Percentiles rank a stretch among this genome's conserved stretches.
Conservation (phyloP, 2,888 invertebrate genomes). For the Nomada hirtipes region DNA sequence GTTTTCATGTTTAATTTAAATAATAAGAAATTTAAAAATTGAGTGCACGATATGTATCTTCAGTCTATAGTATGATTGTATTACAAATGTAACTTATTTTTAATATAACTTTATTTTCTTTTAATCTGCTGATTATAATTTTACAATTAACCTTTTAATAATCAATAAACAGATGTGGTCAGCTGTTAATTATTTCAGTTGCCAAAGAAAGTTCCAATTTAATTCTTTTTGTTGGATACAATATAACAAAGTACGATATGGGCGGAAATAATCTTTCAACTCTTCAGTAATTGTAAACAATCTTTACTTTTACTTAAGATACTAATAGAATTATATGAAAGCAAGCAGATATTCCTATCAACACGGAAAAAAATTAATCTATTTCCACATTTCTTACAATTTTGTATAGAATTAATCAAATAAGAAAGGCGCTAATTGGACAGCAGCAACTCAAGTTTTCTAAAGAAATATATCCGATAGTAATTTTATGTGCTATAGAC, state of each 20-base stretch:
- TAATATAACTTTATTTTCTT: slow-evolving; percentile 1
- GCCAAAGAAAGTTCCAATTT: slow-evolving; percentile 37
- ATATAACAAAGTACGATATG: slow-evolving; percentile 41
- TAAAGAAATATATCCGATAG: not conserved
- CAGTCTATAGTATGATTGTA: slow-evolving; percentile 18
- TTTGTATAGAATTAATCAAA: not conserved
- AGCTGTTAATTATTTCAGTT: slow-evolving; percentile 25
- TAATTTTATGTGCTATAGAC: slow-evolving; percentile 3
- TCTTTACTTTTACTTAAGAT: slow-evolving; percentile 13
- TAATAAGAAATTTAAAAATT: not conserved
- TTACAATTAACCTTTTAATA: not conserved
- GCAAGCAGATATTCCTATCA: not conserved
- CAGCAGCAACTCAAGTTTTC: not conserved
- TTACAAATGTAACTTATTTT: not conserved
- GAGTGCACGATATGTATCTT: not conserved
- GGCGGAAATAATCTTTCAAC: slow-evolving; percentile 5
- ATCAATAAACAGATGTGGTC: not conserved
- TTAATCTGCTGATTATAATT: not conserved
- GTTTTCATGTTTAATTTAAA: not conserved
- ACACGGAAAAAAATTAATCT: not conserved
- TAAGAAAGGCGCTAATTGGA: slow-evolving; percentile 2
- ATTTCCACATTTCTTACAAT: not conserved
- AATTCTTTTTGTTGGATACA: slow-evolving; percentile 3
- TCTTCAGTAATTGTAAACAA: slow-evolving; percentile 18
- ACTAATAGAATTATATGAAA: not conserved